phyloP scores from a whole-genome alignment of 2,797 vertebrate genomes.

The Siniperca undulata region DNA sequence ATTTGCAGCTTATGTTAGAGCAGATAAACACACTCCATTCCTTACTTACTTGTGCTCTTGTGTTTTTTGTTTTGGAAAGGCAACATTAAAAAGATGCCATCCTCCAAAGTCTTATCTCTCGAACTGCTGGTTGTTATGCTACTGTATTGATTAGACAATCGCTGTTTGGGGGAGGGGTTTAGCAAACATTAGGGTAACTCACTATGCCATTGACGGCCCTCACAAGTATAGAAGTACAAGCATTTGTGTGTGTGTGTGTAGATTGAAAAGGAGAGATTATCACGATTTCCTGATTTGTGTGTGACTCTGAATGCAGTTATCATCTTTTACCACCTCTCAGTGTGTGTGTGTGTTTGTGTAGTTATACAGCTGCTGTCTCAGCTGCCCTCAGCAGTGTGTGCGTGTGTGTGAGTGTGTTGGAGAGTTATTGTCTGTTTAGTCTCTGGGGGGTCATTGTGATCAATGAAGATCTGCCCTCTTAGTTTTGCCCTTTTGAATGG shows the following conservation, averaged over 20 bases:
- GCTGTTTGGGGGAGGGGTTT: no score
- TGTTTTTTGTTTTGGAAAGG: no score
- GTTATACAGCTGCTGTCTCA: not conserved
- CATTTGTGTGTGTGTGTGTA: not conserved
- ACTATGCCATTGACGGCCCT: not conserved
- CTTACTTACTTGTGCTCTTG: no score
- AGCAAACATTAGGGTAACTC: no score
- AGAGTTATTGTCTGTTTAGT: constrained; percentile 44
- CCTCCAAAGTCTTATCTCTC: not conserved
- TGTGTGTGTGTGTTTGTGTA: constrained; percentile 1
- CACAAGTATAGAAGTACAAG: not conserved
- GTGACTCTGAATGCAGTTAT: not conserved
- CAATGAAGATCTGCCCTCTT: constrained; percentile 57
- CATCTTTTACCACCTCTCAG: not conserved
- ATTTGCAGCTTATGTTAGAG: no score
- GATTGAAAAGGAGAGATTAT: not conserved
- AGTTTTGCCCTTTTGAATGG: constrained; percentile 52
- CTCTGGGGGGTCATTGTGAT: constrained; percentile 52
- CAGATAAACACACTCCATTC: no score
- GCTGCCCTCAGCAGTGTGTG: not conserved
- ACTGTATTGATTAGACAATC: no score
- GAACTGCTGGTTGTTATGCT: no score
- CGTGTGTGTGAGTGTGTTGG: not conserved
- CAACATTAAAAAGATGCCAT: no score
- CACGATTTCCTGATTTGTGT: not conserved